Percentiles rank a stretch among this genome's conserved stretches.
Conservation (phyloP, 2,113 vertebrate species). For the Nesogale talazaci region DNA sequence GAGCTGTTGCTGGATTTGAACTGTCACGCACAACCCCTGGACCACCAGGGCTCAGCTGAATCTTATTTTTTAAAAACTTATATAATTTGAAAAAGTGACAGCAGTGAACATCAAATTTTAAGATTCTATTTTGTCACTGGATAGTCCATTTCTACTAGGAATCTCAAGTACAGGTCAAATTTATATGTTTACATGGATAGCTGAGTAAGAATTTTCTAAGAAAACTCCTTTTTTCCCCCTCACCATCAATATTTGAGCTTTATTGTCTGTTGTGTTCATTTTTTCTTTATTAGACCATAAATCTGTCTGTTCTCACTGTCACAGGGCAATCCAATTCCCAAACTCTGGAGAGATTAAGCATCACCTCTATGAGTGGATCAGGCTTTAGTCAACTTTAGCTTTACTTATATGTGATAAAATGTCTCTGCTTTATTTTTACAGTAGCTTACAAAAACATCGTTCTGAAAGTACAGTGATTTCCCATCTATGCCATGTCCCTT, state of each 20-base stretch:
- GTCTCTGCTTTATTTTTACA: neutral
- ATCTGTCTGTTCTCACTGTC: neutral
- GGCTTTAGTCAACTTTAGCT: neutral
- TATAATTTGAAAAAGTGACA: neutral
- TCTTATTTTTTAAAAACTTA: neutral
- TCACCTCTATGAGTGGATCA: neutral
- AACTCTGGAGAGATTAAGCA: neutral
- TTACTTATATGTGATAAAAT: neutral
- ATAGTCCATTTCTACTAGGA: neutral
- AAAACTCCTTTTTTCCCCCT: no score
- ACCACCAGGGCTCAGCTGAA: no score
- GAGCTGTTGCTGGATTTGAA: no score
- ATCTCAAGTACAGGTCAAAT: neutral
- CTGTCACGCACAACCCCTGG: no score
- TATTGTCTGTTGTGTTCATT: neutral
- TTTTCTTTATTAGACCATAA: neutral
- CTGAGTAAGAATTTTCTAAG: neutral
- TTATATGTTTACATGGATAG: neutral
- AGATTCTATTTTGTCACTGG: neutral
- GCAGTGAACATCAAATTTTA: neutral
- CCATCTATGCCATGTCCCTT: neutral
- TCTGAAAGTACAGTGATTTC: neutral
- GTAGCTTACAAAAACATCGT: neutral
- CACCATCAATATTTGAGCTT: neutral
- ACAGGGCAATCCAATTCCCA: neutral